Percentiles rank a stretch among this genome's conserved stretches.
phyloP scores from a whole-genome alignment of 2,888 invertebrate genomes.

The Tetheella fluctuosa region DNA sequence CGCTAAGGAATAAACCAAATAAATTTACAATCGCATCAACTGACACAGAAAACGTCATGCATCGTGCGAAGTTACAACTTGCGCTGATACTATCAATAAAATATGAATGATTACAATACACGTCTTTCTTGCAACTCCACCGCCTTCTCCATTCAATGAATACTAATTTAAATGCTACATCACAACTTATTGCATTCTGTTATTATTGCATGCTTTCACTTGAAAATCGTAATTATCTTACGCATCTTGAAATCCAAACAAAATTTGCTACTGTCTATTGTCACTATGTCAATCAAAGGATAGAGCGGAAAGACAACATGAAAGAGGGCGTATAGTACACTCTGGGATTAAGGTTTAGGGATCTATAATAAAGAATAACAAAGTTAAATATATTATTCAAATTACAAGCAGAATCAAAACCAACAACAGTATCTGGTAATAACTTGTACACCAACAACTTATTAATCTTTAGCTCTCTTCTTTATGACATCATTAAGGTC shows the following conservation, averaged over 20 bases:
- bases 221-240: not conserved
- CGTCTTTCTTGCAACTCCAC: slow-evolving; percentile 8
- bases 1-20: no score
- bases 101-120: slow-evolving; percentile 4
- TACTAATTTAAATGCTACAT: not conserved
- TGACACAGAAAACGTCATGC: no score
- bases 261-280: not conserved
- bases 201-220: not conserved
- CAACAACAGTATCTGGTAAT: no score
- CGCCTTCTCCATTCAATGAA: not conserved
- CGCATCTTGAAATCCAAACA: not conserved
- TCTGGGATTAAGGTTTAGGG: no score
- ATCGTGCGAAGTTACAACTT: no score
- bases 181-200: not conserved
- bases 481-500: slow-evolving; percentile 7
- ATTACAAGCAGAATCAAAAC: no score
- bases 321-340: no score
- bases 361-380: no score
- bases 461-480: not conserved
- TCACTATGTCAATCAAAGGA: not conserved
- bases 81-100: not conserved
- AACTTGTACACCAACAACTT: no score
- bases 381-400: no score
- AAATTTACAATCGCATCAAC: no score
- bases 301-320: not conserved